These are phyloP conservation scores for Podargus strigoides DNA, from an alignment of 2,797 vertebrate genomes.

Conservation along the genomic window DNA sequence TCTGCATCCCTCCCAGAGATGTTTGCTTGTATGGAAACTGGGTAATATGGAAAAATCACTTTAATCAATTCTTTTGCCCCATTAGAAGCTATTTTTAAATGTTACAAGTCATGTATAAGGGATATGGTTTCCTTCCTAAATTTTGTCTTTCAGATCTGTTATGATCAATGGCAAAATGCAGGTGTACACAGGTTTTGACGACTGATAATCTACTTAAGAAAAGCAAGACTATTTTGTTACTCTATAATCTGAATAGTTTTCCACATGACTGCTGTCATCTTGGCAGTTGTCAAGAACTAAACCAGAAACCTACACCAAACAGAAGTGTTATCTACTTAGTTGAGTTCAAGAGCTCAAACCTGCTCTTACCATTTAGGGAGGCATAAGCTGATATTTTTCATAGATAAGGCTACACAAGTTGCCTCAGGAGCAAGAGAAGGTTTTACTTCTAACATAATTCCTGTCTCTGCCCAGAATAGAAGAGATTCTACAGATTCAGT, in stretches of 20 bases:
- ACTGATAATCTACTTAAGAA: not conserved
- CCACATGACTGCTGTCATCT: not conserved
- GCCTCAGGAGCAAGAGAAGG: not conserved
- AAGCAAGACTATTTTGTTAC: not conserved
- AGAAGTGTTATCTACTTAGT: not conserved
- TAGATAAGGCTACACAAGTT: fast-evolving
- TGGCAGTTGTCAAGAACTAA: not conserved
- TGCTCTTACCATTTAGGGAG: not conserved
- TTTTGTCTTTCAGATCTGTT: not conserved
- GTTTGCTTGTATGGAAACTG: not conserved
- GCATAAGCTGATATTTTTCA: not conserved
- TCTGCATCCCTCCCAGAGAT: not conserved
- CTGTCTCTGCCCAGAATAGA: not conserved
- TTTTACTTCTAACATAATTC: not conserved
- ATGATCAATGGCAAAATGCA: not conserved
- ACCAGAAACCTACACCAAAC: not conserved
- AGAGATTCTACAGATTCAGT: not conserved
- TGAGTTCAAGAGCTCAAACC: not conserved
- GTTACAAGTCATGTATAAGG: not conserved
- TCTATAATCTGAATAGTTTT: not conserved
- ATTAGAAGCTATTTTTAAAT: not conserved
- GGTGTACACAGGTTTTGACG: not conserved
- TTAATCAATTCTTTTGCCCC: not conserved
- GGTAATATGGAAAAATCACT: not conserved
- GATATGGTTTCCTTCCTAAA: not conserved